These are phyloP conservation scores for Vimba vimba DNA, from an alignment of 2,113 vertebrate species.

Conservation along the genomic window DNA sequence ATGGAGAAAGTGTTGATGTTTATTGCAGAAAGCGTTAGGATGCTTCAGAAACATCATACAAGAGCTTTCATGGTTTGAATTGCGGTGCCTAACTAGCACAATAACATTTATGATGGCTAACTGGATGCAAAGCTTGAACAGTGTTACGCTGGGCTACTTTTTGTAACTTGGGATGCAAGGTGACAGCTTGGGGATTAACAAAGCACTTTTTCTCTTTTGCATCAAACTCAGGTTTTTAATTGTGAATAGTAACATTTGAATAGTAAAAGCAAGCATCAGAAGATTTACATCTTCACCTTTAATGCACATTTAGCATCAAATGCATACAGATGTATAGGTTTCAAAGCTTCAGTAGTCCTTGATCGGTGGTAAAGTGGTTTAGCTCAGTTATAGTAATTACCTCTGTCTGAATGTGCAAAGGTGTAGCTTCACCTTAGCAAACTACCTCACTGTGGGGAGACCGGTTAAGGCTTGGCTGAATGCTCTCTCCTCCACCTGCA, in stretches of 20 bases:
- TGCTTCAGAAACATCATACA: neutral
- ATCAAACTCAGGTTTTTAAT: neutral
- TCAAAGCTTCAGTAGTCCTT: neutral
- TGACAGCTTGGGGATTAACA: slow-evolving; percentile 40
- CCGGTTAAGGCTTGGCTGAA: slow-evolving; percentile 3
- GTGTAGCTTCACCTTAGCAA: neutral
- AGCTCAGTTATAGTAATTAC: neutral
- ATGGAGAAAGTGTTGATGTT: neutral
- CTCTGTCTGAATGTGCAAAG: neutral
- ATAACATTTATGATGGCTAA: neutral
- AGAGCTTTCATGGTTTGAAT: neutral
- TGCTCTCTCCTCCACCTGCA: slow-evolving; percentile 84
- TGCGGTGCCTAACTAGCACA: neutral
- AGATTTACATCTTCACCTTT: neutral
- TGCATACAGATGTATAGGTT: slow-evolving; percentile 1
- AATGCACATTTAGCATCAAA: neutral
- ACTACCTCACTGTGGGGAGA: neutral
- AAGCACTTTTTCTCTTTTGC: slow-evolving; percentile 11
- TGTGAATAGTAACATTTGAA: neutral
- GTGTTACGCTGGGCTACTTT: neutral
- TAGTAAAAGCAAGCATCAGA: neutral
- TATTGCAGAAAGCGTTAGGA: neutral
- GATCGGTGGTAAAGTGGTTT: neutral
- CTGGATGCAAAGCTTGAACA: neutral
- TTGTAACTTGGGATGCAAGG: slow-evolving; percentile 5